Percentiles rank a stretch among this genome's conserved stretches.
Evolutionary conservation across 2,888 invertebrate species (phyloP).

Genomic region (Lissonota sp.): DNA sequence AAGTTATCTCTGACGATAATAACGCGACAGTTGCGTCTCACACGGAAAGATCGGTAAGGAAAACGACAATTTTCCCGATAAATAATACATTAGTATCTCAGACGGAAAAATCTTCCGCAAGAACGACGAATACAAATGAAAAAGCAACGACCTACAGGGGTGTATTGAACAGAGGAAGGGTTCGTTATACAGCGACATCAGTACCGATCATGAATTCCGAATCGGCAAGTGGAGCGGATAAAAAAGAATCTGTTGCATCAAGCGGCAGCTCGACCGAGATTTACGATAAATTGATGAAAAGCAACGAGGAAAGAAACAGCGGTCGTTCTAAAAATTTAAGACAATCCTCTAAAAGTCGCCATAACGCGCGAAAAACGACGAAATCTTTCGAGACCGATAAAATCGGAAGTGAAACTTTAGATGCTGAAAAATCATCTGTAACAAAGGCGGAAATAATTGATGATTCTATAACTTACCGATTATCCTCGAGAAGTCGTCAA

Average conservation of each 20-base stretch:
- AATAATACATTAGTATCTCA: not conserved
- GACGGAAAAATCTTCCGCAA: slow-evolving; percentile 22
- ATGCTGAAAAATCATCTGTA: not conserved
- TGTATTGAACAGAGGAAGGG: slow-evolving; percentile 39
- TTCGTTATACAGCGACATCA: slow-evolving; percentile 37
- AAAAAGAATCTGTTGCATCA: not conserved
- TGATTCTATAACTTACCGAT: no score
- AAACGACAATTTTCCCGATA: not conserved
- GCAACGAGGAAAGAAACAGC: slow-evolving; percentile 1
- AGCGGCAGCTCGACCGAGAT: not conserved
- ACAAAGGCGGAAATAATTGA: not conserved
- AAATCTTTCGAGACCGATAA: not conserved
- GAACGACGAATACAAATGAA: not conserved
- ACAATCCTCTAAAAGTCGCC: not conserved
- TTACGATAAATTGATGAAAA: slow-evolving; percentile 2
- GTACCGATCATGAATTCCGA: not conserved
- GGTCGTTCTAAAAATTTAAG: not conserved
- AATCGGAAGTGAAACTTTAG: not conserved
- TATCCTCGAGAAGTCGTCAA: not conserved
- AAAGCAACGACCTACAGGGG: slow-evolving; percentile 17
- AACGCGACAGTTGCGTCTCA: not conserved
- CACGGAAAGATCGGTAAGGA: not conserved
- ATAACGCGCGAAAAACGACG: slow-evolving; percentile 11
- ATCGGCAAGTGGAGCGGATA: not conserved
- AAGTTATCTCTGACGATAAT: not conserved